Conservation (phyloP, 2,888 invertebrate species). For the Baronia brevicornis region DNA sequence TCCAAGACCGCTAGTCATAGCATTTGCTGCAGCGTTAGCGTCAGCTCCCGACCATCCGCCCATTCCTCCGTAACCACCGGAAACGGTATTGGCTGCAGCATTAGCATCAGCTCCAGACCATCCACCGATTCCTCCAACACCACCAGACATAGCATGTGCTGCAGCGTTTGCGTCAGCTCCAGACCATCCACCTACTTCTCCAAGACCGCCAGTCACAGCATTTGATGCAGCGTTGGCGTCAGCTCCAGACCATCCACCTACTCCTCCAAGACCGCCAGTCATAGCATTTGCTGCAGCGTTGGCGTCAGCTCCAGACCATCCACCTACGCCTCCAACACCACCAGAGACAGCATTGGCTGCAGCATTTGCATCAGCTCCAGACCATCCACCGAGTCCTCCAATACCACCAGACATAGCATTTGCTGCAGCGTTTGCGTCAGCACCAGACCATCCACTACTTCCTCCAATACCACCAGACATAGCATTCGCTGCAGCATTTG, state of each 20-base stretch:
- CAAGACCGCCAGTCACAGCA: conserved; percentile 9
- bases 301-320: conserved; percentile 12
- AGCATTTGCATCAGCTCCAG: conserved; percentile 13
- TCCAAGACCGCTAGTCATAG: conserved; percentile 6
- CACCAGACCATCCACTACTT: conserved; percentile 8
- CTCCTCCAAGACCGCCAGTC: conserved; percentile 10
- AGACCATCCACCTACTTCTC: background rate
- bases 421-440: conserved; percentile 19
- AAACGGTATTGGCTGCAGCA: conserved; percentile 11
- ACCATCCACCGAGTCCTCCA: conserved; percentile 7
- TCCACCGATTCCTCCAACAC: conserved; percentile 11
- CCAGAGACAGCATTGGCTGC: conserved; percentile 12
- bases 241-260: conserved; percentile 13
- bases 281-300: conserved; percentile 18
- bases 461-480: conserved; percentile 4
- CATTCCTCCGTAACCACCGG: conserved; percentile 7
- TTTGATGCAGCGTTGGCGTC: conserved; percentile 19
- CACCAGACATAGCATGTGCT: conserved; percentile 5
- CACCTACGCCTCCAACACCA: conserved; percentile 13
- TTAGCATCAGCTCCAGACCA: conserved; percentile 13
- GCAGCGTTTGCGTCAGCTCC: conserved; percentile 3
- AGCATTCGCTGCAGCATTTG: conserved; percentile 15
- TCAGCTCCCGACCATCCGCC: conserved; percentile 11
- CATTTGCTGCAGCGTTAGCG: conserved; percentile 15
- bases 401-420: conserved; percentile 13